Base-by-base conservation (phyloP, 2,888 invertebrate species). In the Malthinus flaveolus region DNA sequence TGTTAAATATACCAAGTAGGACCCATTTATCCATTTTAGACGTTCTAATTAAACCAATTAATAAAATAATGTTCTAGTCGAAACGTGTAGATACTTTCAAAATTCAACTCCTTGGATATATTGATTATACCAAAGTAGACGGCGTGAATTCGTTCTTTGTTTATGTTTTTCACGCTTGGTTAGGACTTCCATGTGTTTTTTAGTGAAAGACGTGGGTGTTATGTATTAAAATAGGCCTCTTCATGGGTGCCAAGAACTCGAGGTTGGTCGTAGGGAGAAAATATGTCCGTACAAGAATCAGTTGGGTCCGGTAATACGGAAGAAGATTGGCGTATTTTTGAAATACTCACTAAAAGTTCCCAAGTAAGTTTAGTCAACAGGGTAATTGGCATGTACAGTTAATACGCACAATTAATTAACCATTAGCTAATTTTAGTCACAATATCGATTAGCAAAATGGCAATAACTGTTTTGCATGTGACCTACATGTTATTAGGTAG, bases 281-380 rank as follows among this genome's bases (percentile, higher is more conserved):
- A 23, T 23, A 23, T 23, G 36, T 56, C 61, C 32, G 70, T 69
- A 49, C 68, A 69, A 44, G 68, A 69, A 52, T 71, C 70, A 23
- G 69, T 70, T 52, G 61, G 70, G 32, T 68, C 71, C 34, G 77
- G 79, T 56, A 84, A 84, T 71, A 80, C 82, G 31, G 81, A 84
- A 64, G 89, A 90, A 73, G 90, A 91, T 76, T 89, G 90, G 87
- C 84, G 84, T 73, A 84, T 89, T 63, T 91, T 86, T 74, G 87
- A 90, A 78, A 82, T 85, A 4, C 78, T 90, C 61, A 85, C 86
- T 66, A 83, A 83, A 67, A 83, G 83, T 72, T 80, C 79, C 65
- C 84, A 85, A 78, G 86, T 85, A 75, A 75, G 78, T 75, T n/a
- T n/a, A n/a, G n/a, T n/a, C n/a, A n/a, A n/a, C n/a, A n/a, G n/a